Percentiles rank a stretch among this genome's conserved stretches.
Conservation (phyloP, 2,888 invertebrate species). For the Cryptocheilus praepositus region DNA sequence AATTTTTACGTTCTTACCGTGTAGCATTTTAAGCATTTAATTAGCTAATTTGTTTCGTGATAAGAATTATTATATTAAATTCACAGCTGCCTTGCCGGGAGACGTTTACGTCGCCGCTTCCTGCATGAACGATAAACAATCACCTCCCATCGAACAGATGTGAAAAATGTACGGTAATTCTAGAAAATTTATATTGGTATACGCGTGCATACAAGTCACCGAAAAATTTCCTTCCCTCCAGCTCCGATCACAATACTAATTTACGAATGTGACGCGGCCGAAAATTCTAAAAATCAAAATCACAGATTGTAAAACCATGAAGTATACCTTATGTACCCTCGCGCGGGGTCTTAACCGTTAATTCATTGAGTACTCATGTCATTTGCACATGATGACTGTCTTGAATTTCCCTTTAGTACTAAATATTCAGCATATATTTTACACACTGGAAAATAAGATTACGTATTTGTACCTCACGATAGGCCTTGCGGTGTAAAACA, state of each 20-base stretch:
- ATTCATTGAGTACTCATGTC: constrained; percentile 19
- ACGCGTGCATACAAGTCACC: constrained; percentile 14
- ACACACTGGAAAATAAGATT: constrained; percentile 34
- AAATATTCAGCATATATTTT: constrained; percentile 35
- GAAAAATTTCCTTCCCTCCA: constrained; percentile 6
- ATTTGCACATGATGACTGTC: constrained; percentile 17
- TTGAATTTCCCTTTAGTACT: constrained; percentile 17
- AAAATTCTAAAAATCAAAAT: constrained; percentile 33
- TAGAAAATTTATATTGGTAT: constrained; percentile 19
- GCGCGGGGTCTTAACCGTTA: constrained; percentile 11
- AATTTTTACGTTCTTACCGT: constrained; percentile 2
- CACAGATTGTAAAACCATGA: constrained; percentile 35
- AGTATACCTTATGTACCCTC: constrained; percentile 13
- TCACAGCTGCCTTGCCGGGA: no score
- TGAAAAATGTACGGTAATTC: neutral
- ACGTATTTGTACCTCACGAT: constrained; percentile 72
- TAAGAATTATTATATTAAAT: no score
- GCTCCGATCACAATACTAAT: constrained; percentile 29
- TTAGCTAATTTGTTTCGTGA: constrained; percentile 2
- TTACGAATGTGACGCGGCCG: constrained; percentile 25
- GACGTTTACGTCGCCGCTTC: no score
- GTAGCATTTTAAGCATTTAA: constrained; percentile 2
- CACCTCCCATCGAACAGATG: no score
- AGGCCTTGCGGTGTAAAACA: constrained; percentile 75
- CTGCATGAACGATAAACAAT: no score